Percentiles rank a stretch among this genome's conserved stretches.
Evolutionary conservation across 2,113 vertebrate genomes (phyloP).

Genomic region (Ancistrus triradiatus): DNA sequence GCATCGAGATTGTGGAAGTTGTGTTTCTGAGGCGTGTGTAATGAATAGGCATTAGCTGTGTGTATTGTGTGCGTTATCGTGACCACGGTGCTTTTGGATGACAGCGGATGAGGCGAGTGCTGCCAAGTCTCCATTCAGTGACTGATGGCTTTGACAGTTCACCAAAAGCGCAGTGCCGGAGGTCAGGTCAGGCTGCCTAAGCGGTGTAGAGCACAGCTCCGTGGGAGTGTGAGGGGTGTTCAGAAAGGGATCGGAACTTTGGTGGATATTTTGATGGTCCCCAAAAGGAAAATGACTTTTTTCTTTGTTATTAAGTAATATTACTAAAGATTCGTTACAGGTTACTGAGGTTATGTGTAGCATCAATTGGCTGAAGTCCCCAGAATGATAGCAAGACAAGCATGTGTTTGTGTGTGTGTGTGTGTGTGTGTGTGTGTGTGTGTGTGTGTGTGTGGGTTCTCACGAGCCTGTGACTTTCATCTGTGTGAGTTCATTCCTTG

Average conservation of each 20-base stretch:
- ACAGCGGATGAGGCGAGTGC: conserved; percentile 60
- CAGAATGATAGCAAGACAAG: too few relatives aligned
- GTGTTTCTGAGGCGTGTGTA: neutral
- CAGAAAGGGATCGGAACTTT: too few relatives aligned
- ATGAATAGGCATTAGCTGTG: neutral
- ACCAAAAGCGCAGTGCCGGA: conserved; percentile 62
- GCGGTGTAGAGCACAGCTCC: conserved; percentile 7
- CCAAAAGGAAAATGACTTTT: too few relatives aligned
- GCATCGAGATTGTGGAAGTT: neutral
- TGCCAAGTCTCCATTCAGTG: conserved; percentile 60
- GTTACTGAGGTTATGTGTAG: too few relatives aligned
- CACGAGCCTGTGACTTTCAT: neutral
- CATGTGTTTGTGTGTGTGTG: neutral
- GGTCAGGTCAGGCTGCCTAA: conserved; percentile 33
- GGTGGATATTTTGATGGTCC: too few relatives aligned
- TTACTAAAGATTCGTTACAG: too few relatives aligned
- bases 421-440: neutral
- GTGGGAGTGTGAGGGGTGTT: conserved; percentile 40
- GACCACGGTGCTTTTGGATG: conserved; percentile 51
- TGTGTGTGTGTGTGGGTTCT: neutral
- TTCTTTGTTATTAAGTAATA: too few relatives aligned
- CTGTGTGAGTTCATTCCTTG: too few relatives aligned
- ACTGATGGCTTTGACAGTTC: conserved; percentile 73
- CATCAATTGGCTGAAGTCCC: too few relatives aligned
- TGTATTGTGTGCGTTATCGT: neutral